Evolutionary conservation across 1,140 invertebrate genomes (phyloP).

Genomic region (Metaphire vulgaris): DNA sequence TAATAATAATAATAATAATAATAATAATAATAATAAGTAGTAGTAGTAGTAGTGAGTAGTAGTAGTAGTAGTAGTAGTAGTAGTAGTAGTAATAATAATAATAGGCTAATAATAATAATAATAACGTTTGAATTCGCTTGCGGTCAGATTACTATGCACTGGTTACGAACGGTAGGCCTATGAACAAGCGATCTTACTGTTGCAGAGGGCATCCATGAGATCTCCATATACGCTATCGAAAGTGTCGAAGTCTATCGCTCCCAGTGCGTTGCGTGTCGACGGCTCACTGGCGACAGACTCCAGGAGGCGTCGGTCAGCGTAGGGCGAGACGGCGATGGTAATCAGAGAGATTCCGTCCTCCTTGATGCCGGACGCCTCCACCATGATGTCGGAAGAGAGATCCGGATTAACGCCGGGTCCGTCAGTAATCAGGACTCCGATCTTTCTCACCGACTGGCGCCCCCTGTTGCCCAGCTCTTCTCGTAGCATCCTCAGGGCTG

Average conservation of each 20-base stretch:
- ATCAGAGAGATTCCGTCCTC: conserved; percentile 9
- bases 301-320: conserved; percentile 1
- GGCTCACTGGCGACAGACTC: conserved; percentile 20
- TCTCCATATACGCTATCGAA: conserved; percentile 5
- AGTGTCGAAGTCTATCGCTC: background rate
- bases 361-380: background rate
- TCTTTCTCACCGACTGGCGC: background rate
- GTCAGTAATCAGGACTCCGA: conserved; percentile 25
- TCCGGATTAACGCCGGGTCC: conserved; percentile 5
- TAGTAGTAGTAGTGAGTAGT: no score
- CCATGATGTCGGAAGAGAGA: conserved; percentile 1
- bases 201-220: conserved; percentile 13
- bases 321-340: conserved; percentile 7
- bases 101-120: no score
- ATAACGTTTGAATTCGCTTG: no score
- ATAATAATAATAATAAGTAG: no score
- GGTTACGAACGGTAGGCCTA: no score
- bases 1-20: no score
- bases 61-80: no score
- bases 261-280: background rate
- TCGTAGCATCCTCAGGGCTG: background rate
- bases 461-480: background rate
- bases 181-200: no score
- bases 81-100: no score
- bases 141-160: no score